phyloP scores from a whole-genome alignment of 2,113 vertebrate species.

The Daubentonia madagascariensis region DNA sequence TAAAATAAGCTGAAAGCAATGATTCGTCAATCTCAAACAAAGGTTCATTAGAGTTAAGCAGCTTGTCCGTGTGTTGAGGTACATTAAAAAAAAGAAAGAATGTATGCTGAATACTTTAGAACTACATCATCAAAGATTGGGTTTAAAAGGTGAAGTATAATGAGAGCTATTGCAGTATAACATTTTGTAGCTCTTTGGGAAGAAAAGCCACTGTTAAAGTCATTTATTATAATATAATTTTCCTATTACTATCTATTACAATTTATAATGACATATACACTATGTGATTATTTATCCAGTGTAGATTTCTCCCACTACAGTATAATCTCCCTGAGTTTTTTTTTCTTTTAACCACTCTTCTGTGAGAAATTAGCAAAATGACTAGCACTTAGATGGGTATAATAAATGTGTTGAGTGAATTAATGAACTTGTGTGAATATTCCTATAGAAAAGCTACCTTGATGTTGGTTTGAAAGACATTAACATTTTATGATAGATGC shows the following conservation, averaged over 20 bases:
- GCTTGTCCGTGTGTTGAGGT: neutral
- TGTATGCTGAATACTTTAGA: neutral
- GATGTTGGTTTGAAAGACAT: slow-evolving; percentile 5
- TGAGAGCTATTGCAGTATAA: neutral
- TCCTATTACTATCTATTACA: neutral
- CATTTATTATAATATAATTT: neutral
- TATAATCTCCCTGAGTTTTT: neutral
- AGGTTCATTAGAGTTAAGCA: neutral
- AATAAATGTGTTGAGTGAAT: slow-evolving; percentile 3
- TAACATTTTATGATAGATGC: neutral
- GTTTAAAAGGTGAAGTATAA: slow-evolving; percentile 24
- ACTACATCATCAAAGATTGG: neutral
- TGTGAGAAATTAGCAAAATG: slow-evolving; percentile 24
- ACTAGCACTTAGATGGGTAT: neutral
- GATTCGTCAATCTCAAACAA: neutral
- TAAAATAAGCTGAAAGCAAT: neutral
- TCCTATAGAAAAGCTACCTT: slow-evolving; percentile 19
- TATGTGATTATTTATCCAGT: slow-evolving; percentile 8
- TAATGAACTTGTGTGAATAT: slow-evolving; percentile 10
- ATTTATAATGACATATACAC: neutral
- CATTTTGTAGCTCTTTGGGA: slow-evolving; percentile 23
- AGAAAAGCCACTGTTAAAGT: slow-evolving; percentile 27
- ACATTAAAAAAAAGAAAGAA: neutral
- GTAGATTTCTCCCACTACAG: neutral
- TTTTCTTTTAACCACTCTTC: neutral